Conservation (phyloP, 2,797 vertebrate species). For the Artibeus lituratus region DNA sequence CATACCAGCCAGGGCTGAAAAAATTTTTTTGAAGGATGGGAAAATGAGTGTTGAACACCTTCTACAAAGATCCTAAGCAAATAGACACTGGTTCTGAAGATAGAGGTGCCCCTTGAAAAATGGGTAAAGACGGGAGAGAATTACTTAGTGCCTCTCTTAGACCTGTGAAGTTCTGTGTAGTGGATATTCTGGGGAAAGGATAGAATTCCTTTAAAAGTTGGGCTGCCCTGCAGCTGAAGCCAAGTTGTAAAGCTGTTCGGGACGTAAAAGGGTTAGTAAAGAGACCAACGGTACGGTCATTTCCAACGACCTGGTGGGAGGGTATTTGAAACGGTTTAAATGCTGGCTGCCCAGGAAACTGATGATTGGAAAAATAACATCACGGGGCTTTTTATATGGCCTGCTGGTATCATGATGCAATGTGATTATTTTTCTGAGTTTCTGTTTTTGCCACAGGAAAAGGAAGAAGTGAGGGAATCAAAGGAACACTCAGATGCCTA, state of each 20-base stretch:
- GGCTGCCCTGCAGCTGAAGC: background rate
- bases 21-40: background rate
- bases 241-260: slow-evolving; percentile 42
- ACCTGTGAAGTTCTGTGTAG: background rate
- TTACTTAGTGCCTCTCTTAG: background rate
- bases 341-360: slow-evolving; percentile 23
- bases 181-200: background rate
- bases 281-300: background rate
- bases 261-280: background rate
- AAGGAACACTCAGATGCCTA: background rate
- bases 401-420: slow-evolving; percentile 18
- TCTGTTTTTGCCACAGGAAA: slow-evolving; percentile 55
- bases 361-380: slow-evolving; percentile 31
- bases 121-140: background rate
- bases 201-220: background rate
- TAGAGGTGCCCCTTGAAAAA: background rate
- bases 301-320: background rate
- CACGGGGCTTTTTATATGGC: slow-evolving; percentile 42
- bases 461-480: background rate
- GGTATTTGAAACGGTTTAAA: background rate
- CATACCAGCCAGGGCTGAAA: no score
- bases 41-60: background rate
- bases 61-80: background rate
- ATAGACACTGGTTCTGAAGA: background rate
- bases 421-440: slow-evolving; percentile 41